These are phyloP conservation scores for Ceyx melanurus DNA, from an alignment of 2,113 vertebrate genomes.

Conservation along the genomic window DNA sequence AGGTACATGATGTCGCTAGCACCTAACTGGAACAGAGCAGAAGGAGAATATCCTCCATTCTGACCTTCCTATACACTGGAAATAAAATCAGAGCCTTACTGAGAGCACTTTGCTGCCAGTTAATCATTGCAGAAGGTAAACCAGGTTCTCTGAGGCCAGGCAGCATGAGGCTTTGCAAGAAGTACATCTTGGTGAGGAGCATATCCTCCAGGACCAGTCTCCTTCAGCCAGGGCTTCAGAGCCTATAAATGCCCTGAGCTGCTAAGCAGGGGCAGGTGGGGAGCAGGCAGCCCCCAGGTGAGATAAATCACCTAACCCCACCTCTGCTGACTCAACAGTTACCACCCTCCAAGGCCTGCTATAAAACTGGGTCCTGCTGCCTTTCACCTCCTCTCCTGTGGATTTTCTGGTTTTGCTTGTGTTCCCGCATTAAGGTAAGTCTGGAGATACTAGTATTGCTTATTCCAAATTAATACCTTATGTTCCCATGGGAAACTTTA, in stretches of 20 bases:
- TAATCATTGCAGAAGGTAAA: neutral
- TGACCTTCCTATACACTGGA: neutral
- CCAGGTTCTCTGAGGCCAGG: neutral
- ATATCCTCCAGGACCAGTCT: neutral
- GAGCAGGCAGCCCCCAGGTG: neutral
- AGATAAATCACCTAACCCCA: neutral
- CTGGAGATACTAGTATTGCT: neutral
- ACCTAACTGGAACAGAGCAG: neutral
- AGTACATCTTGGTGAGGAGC: neutral
- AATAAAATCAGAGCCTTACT: neutral
- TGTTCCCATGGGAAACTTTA: neutral
- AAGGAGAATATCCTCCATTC: neutral
- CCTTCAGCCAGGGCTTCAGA: neutral
- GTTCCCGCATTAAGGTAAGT: neutral
- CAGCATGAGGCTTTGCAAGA: neutral
- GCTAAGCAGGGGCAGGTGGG: neutral
- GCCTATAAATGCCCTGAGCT: neutral
- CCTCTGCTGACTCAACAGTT: neutral
- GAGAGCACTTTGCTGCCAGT: neutral
- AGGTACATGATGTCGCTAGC: fast-evolving
- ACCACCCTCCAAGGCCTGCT: neutral
- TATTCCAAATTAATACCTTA: neutral
- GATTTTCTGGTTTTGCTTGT: neutral
- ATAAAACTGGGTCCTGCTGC: neutral
- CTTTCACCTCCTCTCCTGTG: neutral